Evolutionary conservation across 1,140 invertebrate species (phyloP).

Genomic region (silkworm (Bombyx mori)): DNA sequence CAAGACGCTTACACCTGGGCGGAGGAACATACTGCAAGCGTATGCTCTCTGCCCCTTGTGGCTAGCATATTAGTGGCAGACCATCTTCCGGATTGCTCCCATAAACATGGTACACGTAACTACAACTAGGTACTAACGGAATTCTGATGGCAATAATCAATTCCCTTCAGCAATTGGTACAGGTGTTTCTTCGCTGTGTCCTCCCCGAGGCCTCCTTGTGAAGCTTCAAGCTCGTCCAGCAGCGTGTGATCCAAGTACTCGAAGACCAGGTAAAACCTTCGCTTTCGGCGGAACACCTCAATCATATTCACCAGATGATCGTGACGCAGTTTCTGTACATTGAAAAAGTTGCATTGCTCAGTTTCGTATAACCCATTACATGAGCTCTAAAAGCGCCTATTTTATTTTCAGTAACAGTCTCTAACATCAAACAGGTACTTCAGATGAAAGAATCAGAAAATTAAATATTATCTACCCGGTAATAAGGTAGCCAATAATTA

Average conservation of each 20-base stretch:
- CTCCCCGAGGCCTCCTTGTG: conserved; percentile 77
- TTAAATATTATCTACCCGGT: too few species aligned
- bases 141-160: conserved; percentile 89
- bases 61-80: too few species aligned
- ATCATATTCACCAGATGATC: conserved; percentile 92
- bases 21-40: too few species aligned
- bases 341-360: neutral
- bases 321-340: conserved; percentile 84
- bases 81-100: too few species aligned
- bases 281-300: conserved; percentile 88
- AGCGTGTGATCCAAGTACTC: conserved; percentile 91
- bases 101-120: too few species aligned
- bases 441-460: too few species aligned
- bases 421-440: too few species aligned
- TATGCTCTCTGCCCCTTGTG: too few species aligned
- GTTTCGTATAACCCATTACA: neutral
- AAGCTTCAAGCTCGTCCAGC: conserved; percentile 85
- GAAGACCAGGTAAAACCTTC: conserved; percentile 90
- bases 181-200: conserved; percentile 81
- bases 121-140: conserved; percentile 74
- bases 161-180: conserved; percentile 86
- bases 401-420: too few species aligned
- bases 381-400: too few species aligned
- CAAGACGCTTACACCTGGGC: too few species aligned
- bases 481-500: too few species aligned